A percentile compares a stretch with the other conserved stretches of the same genome.
phyloP scores from a whole-genome alignment of 2,888 invertebrate genomes.

The Cylloceria caligata region DNA sequence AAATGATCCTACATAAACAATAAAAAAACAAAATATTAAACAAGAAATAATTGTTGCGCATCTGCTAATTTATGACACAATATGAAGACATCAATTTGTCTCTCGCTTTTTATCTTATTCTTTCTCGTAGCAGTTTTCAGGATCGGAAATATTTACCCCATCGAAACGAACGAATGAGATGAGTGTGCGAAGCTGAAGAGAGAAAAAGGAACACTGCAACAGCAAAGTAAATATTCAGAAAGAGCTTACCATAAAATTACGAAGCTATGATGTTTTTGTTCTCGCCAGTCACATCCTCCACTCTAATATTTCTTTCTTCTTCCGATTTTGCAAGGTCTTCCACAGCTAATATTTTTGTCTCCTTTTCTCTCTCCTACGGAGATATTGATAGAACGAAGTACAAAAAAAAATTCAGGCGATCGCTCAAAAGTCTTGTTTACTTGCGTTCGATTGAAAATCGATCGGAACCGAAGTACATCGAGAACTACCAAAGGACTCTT shows the following conservation, averaged over 20 bases:
- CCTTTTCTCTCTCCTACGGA: background rate
- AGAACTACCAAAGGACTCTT: constrained; percentile 26
- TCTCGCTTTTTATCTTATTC: background rate
- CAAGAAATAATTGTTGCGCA: background rate
- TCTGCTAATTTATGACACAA: background rate
- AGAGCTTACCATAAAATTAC: constrained; percentile 60
- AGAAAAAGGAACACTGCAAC: constrained; percentile 5
- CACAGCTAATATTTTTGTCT: background rate
- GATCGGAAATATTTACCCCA: background rate
- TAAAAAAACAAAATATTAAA: background rate
- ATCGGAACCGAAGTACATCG: constrained; percentile 25
- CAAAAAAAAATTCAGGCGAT: constrained; percentile 16
- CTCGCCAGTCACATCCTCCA: constrained; percentile 32
- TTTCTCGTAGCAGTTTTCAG: background rate
- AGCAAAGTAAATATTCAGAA: constrained; percentile 20
- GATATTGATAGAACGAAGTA: constrained; percentile 14
- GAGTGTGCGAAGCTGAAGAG: background rate
- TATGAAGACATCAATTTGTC: background rate
- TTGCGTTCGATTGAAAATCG: constrained; percentile 50
- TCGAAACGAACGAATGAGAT: background rate
- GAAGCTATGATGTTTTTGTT: constrained; percentile 45
- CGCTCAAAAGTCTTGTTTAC: constrained; percentile 40
- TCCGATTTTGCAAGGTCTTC: constrained; percentile 9
- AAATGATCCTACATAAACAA: background rate
- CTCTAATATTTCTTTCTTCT: constrained; percentile 17